These are phyloP conservation scores for Eulithis testata DNA, from an alignment of 2,888 invertebrate species.

Conservation along the genomic window DNA sequence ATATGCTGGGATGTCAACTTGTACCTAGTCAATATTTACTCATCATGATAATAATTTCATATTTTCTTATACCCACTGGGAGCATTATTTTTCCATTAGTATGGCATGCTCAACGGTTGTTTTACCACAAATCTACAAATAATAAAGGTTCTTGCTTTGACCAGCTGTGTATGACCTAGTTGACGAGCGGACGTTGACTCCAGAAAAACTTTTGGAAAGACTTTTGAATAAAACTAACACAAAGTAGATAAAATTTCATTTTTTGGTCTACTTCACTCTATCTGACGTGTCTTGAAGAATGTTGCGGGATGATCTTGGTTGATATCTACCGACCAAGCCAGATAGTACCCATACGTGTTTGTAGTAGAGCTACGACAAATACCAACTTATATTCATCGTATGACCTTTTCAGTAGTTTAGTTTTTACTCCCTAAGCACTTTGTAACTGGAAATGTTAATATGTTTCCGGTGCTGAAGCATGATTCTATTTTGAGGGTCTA, in stretches of 20 bases:
- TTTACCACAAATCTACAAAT: conserved; percentile 8
- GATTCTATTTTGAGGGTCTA: conserved; percentile 44
- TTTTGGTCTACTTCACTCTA: too few species aligned
- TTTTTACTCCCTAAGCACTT: conserved; percentile 24
- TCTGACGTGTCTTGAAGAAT: too few species aligned
- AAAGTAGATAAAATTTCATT: too few species aligned
- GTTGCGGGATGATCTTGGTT: too few species aligned
- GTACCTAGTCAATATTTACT: too few species aligned
- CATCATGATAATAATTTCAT: too few species aligned
- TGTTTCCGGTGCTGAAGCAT: conserved; percentile 46
- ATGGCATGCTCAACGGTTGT: background rate
- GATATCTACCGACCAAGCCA: too few species aligned
- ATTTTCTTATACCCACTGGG: too few species aligned
- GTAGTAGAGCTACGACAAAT: background rate
- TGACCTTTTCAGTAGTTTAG: conserved; percentile 33
- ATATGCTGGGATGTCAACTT: too few species aligned
- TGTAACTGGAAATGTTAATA: conserved; percentile 48
- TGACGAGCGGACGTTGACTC: conserved; percentile 32
- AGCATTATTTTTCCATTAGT: too few species aligned
- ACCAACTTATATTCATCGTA: conserved; percentile 2
- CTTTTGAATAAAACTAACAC: too few species aligned
- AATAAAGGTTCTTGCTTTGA: conserved; percentile 37
- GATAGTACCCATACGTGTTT: background rate
- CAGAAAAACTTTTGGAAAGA: background rate
- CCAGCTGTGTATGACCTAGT: conserved; percentile 28